phyloP scores from a whole-genome alignment of 2,888 invertebrate species.

The Parnassius orleans region DNA sequence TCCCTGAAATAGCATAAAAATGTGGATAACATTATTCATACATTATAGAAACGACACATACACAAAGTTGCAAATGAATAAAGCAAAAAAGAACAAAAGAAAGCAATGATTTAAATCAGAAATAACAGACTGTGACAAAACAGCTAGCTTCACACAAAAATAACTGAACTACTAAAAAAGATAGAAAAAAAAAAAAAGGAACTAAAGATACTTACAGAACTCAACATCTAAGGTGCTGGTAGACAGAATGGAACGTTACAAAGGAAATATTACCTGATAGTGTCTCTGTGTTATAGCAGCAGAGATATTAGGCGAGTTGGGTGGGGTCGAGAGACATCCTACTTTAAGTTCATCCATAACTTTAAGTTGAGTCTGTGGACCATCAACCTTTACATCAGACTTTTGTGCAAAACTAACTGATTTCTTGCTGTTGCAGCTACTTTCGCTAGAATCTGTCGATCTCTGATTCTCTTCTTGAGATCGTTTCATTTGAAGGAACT shows the following conservation, averaged over 20 bases:
- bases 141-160: constrained; percentile 20
- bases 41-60: constrained; percentile 1
- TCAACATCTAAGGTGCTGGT: constrained; percentile 62
- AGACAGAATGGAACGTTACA: constrained; percentile 41
- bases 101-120: constrained; percentile 25
- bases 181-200: constrained; percentile 46
- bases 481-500: constrained; percentile 85
- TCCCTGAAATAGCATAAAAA: constrained; percentile 54
- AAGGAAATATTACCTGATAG: constrained; percentile 76
- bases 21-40: constrained; percentile 30
- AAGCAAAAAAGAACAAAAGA: constrained; percentile 27
- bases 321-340: constrained; percentile 81
- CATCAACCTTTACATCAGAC: constrained; percentile 56
- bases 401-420: constrained; percentile 89
- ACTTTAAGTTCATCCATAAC: constrained; percentile 76
- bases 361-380: constrained; percentile 66
- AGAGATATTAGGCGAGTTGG: constrained; percentile 88
- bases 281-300: constrained; percentile 80
- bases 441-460: constrained; percentile 81
- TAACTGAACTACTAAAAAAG: constrained; percentile 24
- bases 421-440: constrained; percentile 84
- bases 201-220: constrained; percentile 75
- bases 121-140: constrained; percentile 31
- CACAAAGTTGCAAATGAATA: constrained; percentile 23
- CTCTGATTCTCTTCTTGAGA: constrained; percentile 84